Conservation (phyloP, 1,140 invertebrate species). For the Drosophila ficusphila region DNA sequence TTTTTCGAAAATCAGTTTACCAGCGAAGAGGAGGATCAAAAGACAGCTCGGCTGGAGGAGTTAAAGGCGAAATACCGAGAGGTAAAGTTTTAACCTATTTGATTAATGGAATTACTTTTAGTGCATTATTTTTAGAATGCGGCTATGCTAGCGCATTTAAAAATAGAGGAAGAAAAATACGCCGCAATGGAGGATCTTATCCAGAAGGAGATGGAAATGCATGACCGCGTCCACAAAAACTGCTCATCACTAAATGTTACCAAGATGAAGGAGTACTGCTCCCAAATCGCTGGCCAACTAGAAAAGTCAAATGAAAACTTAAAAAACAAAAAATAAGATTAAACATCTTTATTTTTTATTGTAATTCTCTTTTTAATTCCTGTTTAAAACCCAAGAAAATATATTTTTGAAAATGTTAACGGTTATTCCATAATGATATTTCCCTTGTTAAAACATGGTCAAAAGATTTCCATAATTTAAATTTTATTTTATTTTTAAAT, state of each 20-base stretch:
- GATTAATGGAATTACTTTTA: too few relatives aligned
- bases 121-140: not conserved
- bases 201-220: not conserved
- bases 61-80: not conserved
- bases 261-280: not conserved
- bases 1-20: conserved; percentile 1
- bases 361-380: too few relatives aligned
- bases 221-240: not conserved
- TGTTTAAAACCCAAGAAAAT: too few relatives aligned
- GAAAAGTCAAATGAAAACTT: too few relatives aligned
- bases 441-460: too few relatives aligned
- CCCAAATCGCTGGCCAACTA: not conserved
- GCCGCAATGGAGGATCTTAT: not conserved
- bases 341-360: not conserved
- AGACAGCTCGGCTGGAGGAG: not conserved
- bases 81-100: not conserved
- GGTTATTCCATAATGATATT: too few relatives aligned
- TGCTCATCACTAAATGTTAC: not conserved
- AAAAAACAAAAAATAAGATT: not conserved
- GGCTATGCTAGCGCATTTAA: not conserved
- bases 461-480: too few relatives aligned
- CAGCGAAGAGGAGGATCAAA: not conserved
- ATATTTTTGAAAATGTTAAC: too few relatives aligned
- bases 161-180: conserved; percentile 1
- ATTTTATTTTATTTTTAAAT: not conserved